Conservation (phyloP, 2,113 vertebrate genomes). For the Upupa epops region DNA sequence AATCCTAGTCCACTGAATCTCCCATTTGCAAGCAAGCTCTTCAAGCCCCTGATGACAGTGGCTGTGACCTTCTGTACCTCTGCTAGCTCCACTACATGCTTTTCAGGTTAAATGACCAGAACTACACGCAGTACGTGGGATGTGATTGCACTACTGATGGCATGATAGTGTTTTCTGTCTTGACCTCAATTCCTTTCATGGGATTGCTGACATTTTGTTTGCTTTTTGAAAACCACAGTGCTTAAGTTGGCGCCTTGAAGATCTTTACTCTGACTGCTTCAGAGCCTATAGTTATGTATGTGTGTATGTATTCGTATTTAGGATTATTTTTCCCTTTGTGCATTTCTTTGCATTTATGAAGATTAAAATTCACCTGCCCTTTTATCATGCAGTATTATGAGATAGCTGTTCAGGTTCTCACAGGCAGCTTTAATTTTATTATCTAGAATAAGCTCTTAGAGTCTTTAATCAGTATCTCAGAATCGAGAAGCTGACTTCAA, state of each 20-base stretch:
- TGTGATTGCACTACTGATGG: not conserved
- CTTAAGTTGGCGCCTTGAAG: not conserved
- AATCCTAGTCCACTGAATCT: not conserved
- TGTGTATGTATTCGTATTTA: not conserved
- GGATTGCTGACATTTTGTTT: not conserved
- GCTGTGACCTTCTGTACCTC: not conserved
- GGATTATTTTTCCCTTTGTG: not conserved
- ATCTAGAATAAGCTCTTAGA: not conserved
- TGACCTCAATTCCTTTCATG: not conserved
- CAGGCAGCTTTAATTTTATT: conserved; percentile 30
- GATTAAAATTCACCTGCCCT: conserved; percentile 14
- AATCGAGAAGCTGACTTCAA: not conserved
- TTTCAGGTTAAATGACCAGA: not conserved
- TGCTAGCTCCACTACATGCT: not conserved
- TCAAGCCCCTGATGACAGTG: not conserved
- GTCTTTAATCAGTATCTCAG: conserved; percentile 13
- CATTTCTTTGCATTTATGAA: conserved; percentile 24
- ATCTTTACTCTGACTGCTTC: not conserved
- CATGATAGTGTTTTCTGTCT: not conserved
- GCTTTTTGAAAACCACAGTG: not conserved
- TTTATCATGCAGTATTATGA: conserved; percentile 20
- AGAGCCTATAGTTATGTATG: not conserved
- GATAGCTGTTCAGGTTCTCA: conserved; percentile 25
- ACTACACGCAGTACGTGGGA: not conserved
- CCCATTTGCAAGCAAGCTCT: not conserved